Evolutionary conservation across 2,888 invertebrate species (phyloP), one percentile per base, ranked within the genome.

Genomic region (Agonopterix subpropinquella): DNA sequence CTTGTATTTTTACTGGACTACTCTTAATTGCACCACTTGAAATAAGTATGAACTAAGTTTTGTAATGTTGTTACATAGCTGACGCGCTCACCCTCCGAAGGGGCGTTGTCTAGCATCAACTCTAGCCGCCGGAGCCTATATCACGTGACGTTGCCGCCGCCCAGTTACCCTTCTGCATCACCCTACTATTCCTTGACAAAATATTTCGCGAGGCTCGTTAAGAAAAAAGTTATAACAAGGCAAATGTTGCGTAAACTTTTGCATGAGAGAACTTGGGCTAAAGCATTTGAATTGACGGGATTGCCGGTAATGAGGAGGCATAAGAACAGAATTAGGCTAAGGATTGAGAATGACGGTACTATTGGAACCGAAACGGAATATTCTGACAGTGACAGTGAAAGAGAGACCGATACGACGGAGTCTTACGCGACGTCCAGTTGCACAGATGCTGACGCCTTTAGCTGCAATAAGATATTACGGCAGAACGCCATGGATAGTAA

Each of bases 141-240:
- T 75, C 89, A 88, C 70, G 85, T 91, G 61, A 92, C 92, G 48
- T 84, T 92, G 66, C 94, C 94, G 56, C 93, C 94, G 57, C 91
- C 92, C 80, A 92, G 92, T 80, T 94, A 92, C 85, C 94, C 93
- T 70, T 90, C 93, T 64, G 92, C 93, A 59, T 92, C 94, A 46
- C 95, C 95, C 28, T 95, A 94, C 78, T 92, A 93, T 60, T 92
- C 92, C 56, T 89, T 96, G 56, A 94, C 94, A 43, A 92, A 92
- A 72, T 92, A 92, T 78, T 95, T 94, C 74, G 92, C 93, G 55
- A 91, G 91, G 68, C 90, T 94, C 51, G 93, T 95, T 37, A 92
- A 92, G 72, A 91, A 91, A 72, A 93, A 92, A 69, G 83, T 92
- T 10, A 92, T 96, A 54, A 92, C 92, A 9, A 89, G 92, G 53